Evolutionary conservation across 2,113 vertebrate genomes (phyloP).

Genomic region (Capreolus pygargus): DNA sequence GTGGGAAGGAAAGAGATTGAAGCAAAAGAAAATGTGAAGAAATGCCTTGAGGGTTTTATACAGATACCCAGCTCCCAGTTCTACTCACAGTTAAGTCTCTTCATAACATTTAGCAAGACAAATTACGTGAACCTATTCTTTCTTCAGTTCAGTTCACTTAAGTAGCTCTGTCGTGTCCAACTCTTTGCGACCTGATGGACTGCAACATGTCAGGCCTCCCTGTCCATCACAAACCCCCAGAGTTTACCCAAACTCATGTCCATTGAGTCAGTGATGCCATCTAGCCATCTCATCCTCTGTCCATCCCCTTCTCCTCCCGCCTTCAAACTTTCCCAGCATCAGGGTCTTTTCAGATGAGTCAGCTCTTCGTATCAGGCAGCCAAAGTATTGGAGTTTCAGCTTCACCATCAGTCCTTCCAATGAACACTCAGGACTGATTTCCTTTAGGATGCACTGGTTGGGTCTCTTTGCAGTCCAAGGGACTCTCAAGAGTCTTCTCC

Average conservation of each 20-base stretch:
- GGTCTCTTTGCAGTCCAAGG: not conserved
- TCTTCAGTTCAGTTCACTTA: not conserved
- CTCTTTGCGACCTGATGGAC: not conserved
- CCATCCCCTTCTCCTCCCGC: not conserved
- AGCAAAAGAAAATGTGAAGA: not conserved
- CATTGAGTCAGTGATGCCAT: not conserved
- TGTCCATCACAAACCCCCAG: not conserved
- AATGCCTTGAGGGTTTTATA: not conserved
- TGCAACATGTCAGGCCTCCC: not conserved
- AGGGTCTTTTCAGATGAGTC: not conserved
- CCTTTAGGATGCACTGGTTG: not conserved
- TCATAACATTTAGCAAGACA: not conserved
- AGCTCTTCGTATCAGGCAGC: not conserved
- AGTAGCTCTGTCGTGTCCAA: not conserved
- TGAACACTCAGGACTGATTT: not conserved
- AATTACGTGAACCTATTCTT: not conserved
- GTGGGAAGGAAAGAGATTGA: not conserved
- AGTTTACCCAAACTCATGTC: not conserved
- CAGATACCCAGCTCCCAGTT: not conserved
- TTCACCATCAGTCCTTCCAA: not conserved
- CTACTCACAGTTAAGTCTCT: not conserved
- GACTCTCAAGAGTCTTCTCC: not conserved
- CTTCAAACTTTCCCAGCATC: not conserved
- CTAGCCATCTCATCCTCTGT: not conserved
- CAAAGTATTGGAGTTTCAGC: not conserved